Evolutionary conservation across 2,113 vertebrate species (phyloP).

Genomic region (Nannobrachium achirus): DNA sequence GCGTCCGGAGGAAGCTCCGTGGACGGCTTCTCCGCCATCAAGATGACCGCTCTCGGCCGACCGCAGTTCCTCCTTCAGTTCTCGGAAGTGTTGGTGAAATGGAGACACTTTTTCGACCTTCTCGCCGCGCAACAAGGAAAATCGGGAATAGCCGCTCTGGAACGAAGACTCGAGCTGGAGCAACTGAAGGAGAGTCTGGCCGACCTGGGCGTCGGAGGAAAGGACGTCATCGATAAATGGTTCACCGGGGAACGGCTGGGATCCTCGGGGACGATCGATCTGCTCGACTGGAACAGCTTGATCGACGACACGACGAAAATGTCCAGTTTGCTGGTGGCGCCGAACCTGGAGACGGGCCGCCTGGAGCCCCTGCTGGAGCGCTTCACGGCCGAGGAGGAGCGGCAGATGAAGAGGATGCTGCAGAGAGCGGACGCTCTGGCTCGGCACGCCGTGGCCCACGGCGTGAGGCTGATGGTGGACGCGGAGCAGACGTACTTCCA

Average conservation of each 20-base stretch:
- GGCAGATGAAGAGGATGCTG: conserved; percentile 85
- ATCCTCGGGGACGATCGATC: conserved; percentile 79
- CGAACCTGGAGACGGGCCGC: conserved; percentile 83
- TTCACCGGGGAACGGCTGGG: conserved; percentile 77
- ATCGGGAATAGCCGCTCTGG: too few relatives aligned
- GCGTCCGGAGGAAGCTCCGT: conserved; percentile 77
- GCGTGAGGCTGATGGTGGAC: conserved; percentile 86
- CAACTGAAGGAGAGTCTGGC: conserved; percentile 75
- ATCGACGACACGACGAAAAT: conserved; percentile 77
- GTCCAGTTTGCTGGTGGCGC: conserved; percentile 83
- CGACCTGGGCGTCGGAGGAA: conserved; percentile 70
- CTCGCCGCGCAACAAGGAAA: too few relatives aligned
- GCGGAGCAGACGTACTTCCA: conserved; percentile 90
- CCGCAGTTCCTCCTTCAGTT: too few relatives aligned
- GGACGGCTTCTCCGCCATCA: too few relatives aligned
- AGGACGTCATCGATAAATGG: conserved; percentile 79
- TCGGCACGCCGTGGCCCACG: conserved; percentile 77
- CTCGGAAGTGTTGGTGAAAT: too few relatives aligned
- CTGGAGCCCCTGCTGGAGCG: conserved; percentile 80
- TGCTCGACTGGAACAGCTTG: conserved; percentile 86
- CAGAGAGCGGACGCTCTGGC: conserved; percentile 84
- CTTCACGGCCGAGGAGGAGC: conserved; percentile 84
- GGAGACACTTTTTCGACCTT: too few relatives aligned
- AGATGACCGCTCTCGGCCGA: too few relatives aligned
- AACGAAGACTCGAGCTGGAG: too few relatives aligned